Percentiles rank a stretch among this genome's conserved stretches.
Evolutionary conservation across 2,797 vertebrate genomes (phyloP).

Genomic region (Chelidonichthys spinosus): DNA sequence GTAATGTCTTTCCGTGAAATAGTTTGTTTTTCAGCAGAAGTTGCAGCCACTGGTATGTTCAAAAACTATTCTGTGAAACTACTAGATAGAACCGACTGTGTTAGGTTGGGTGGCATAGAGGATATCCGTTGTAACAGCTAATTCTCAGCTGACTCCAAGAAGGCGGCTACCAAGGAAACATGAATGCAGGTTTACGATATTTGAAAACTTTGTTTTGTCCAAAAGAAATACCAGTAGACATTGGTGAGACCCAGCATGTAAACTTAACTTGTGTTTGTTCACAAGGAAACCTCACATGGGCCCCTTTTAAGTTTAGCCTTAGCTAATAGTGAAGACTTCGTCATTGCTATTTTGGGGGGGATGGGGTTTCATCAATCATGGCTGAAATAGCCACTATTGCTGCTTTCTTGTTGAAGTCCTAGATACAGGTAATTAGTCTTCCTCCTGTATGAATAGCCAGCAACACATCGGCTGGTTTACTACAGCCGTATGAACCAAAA

Average conservation of each 20-base stretch:
- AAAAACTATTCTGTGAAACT: background rate
- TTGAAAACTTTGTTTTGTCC: background rate
- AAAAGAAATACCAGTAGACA: background rate
- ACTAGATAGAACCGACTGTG: conserved; percentile 3
- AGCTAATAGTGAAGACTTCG: background rate
- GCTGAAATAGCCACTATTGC: too few relatives aligned
- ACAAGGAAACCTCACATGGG: background rate
- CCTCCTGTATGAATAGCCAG: too few relatives aligned
- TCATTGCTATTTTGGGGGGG: background rate
- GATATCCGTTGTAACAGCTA: background rate
- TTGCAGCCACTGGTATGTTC: background rate
- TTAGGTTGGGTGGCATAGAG: background rate
- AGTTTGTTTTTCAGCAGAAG: conserved; percentile 19
- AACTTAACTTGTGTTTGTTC: background rate
- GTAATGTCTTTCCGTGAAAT: conserved; percentile 25
- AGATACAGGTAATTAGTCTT: too few relatives aligned
- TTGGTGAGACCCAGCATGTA: too few relatives aligned
- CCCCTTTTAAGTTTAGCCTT: background rate
- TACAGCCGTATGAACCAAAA: too few relatives aligned
- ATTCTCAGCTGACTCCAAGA: too few relatives aligned
- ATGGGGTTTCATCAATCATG: too few relatives aligned
- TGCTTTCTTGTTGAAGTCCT: too few relatives aligned
- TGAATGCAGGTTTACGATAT: background rate
- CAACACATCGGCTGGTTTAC: too few relatives aligned
- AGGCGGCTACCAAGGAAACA: too few relatives aligned